A percentile compares a stretch with the other conserved stretches of the same genome.
phyloP scores from a whole-genome alignment of 2,113 vertebrate species.

The Casuarius casuarius region DNA sequence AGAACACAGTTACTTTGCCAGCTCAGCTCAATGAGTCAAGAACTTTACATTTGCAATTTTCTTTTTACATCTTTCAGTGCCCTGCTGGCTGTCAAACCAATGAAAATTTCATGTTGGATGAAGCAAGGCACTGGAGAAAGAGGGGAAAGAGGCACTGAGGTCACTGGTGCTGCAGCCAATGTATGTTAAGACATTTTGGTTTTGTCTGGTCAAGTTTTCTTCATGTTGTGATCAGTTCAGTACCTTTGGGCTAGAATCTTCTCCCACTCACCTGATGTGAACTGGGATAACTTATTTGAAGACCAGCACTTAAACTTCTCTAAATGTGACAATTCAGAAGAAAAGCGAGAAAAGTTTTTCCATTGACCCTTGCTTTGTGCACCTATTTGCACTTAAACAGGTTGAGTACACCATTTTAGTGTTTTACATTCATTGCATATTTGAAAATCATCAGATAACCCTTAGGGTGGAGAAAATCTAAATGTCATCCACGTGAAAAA shows the following conservation, averaged over 20 bases:
- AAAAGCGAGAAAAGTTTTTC: neutral
- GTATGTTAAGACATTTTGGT: neutral
- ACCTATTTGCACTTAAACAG: neutral
- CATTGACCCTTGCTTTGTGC: neutral
- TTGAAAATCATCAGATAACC: neutral
- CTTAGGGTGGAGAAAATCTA: neutral
- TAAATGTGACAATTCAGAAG: neutral
- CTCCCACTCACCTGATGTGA: conserved; percentile 16
- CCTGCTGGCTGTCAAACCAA: conserved; percentile 45
- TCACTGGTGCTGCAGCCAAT: neutral
- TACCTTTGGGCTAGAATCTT: conserved; percentile 5
- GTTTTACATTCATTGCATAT: neutral
- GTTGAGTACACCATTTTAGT: neutral
- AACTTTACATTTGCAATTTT: neutral
- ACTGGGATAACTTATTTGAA: neutral
- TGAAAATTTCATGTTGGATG: conserved; percentile 22
- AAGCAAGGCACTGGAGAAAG: conserved; percentile 33
- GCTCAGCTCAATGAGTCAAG: neutral
- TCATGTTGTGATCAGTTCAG: neutral
- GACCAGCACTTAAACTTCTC: neutral
- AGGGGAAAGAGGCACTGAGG: conserved; percentile 11
- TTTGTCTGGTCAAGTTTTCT: conserved; percentile 55
- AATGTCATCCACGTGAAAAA: neutral
- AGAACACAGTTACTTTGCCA: neutral
- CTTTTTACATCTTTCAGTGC: neutral